Conservation (phyloP, 2,888 invertebrate genomes). For the Lycocerus yunnanus region DNA sequence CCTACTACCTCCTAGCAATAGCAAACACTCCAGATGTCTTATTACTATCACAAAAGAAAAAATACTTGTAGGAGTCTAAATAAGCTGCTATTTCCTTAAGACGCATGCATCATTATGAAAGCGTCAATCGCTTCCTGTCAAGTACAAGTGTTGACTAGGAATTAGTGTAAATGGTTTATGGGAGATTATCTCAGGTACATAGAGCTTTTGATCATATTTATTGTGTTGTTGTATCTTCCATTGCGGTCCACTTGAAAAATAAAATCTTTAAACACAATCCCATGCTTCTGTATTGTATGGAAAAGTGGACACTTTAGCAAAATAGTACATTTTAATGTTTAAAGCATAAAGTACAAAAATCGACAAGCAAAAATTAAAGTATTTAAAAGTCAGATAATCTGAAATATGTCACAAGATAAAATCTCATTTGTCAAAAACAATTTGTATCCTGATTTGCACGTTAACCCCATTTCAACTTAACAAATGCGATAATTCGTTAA, state of each 20-base stretch:
- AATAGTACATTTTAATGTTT: not conserved
- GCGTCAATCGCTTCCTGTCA: constrained; percentile 32
- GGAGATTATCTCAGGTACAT: constrained; percentile 23
- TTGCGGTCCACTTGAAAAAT: constrained; percentile 5
- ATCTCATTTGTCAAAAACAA: constrained; percentile 30
- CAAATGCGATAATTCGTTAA: constrained; percentile 26
- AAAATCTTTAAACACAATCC: not conserved
- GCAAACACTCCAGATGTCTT: constrained; percentile 16
- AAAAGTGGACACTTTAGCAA: not conserved
- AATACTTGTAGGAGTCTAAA: constrained; percentile 8
- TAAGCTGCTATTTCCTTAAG: constrained; percentile 27
- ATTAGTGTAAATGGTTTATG: constrained; percentile 31
- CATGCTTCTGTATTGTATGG: constrained; percentile 5
- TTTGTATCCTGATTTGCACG: constrained; percentile 21
- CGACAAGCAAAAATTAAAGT: constrained; percentile 17
- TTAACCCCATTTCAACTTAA: constrained; percentile 25
- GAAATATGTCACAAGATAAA: constrained; percentile 27
- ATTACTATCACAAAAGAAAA: constrained; percentile 5
- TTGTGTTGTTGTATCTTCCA: constrained; percentile 11
- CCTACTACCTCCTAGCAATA: constrained; percentile 1
- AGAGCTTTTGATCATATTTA: constrained; percentile 19
- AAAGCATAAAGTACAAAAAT: constrained; percentile 5
- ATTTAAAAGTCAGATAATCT: constrained; percentile 25
- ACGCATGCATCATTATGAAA: constrained; percentile 14
- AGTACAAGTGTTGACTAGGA: constrained; percentile 29